Evolutionary conservation across 2,888 invertebrate species (phyloP).

Genomic region (Neoaliturus tenellus): DNA sequence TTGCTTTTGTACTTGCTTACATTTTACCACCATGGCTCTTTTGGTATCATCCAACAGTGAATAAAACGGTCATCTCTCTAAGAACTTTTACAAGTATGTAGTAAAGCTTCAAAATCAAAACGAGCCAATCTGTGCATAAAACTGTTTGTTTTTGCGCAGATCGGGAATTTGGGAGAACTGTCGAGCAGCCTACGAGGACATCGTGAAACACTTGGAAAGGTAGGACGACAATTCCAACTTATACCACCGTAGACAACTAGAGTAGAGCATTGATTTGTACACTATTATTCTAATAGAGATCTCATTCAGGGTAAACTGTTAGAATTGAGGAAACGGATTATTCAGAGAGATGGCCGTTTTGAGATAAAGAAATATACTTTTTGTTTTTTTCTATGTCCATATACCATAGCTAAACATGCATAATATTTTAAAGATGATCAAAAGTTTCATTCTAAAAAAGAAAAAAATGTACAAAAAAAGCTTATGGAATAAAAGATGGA

Average conservation of each 20-base stretch:
- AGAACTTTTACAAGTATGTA: background rate
- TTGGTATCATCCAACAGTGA: too few relatives aligned
- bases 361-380: too few relatives aligned
- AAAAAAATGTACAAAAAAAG: too few relatives aligned
- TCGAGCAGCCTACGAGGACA: conserved; percentile 95
- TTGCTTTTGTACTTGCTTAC: too few relatives aligned
- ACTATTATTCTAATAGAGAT: background rate
- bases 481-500: too few relatives aligned
- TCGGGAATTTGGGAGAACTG: conserved; percentile 97
- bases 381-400: too few relatives aligned
- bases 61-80: conserved; percentile 46
- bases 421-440: too few relatives aligned
- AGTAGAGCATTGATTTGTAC: background rate
- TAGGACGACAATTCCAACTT: conserved; percentile 74
- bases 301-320: background rate
- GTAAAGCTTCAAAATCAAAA: conserved; percentile 27
- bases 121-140: conserved; percentile 51
- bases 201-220: conserved; percentile 96
- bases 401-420: too few relatives aligned
- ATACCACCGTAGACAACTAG: background rate
- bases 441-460: too few relatives aligned
- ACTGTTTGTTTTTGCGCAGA: conserved; percentile 72
- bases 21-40: too few relatives aligned
- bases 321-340: background rate
- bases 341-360: conserved; percentile 27